A percentile compares a stretch with the other conserved stretches of the same genome.
Evolutionary conservation across 1,140 invertebrate genomes (phyloP).

Genomic region (Agrypnia vestita): DNA sequence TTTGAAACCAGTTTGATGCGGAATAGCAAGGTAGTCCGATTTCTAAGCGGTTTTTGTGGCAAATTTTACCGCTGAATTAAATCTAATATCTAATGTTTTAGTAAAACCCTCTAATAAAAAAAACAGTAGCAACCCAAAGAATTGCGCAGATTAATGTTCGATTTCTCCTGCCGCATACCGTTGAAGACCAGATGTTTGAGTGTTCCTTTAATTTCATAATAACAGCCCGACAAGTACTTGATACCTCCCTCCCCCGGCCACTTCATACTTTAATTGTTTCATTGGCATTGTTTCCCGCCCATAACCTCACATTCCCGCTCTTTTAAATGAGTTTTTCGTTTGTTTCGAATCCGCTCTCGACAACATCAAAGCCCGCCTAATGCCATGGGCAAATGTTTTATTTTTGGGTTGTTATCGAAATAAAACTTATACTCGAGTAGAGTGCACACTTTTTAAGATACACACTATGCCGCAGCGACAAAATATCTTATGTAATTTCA

Average conservation of each 20-base stretch:
- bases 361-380: background rate
- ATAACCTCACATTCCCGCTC: slow-evolving; percentile 1
- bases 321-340: slow-evolving; percentile 1
- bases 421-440: no score
- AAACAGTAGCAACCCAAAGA: background rate
- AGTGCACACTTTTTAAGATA: no score
- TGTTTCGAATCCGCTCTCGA: slow-evolving; percentile 13
- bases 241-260: background rate
- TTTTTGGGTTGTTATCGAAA: no score
- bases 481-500: no score
- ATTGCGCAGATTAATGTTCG: background rate
- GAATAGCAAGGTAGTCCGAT: background rate
- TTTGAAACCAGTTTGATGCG: no score
- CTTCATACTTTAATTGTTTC: slow-evolving; percentile 54
- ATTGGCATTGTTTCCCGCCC: slow-evolving; percentile 54
- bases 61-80: background rate
- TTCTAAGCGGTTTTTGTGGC: background rate
- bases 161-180: background rate
- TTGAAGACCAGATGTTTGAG: slow-evolving; percentile 53
- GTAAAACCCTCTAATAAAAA: no score
- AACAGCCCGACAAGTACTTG: slow-evolving; percentile 24
- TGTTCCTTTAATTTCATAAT: slow-evolving; percentile 53
- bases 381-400: background rate
- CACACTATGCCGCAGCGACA: no score
- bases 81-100: no score